Conservation (phyloP, 1,140 invertebrate genomes). For the Hyphantria cunea region DNA sequence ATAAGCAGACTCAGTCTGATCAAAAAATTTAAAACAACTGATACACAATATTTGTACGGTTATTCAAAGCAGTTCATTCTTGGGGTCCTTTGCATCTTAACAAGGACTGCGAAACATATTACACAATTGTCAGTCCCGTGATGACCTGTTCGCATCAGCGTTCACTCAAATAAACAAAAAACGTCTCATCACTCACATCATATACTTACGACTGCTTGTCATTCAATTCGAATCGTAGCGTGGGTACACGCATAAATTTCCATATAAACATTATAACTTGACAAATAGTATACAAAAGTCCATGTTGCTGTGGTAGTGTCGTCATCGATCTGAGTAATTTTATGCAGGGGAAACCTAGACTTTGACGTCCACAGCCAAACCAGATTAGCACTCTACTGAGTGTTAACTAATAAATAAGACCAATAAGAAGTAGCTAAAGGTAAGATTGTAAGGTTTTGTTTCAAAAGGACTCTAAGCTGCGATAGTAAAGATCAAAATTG, state of each 20-base stretch:
- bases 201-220: slow-evolving; percentile 23
- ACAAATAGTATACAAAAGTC: slow-evolving; percentile 9
- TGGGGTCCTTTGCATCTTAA: slow-evolving; percentile 40
- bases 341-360: slow-evolving; percentile 8
- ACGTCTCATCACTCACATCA: slow-evolving; percentile 28
- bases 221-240: slow-evolving; percentile 37
- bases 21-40: slow-evolving; percentile 63
- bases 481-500: too few relatives aligned
- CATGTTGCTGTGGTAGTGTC: background rate
- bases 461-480: too few relatives aligned
- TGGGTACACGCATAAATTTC: slow-evolving; percentile 58
- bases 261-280: slow-evolving; percentile 33
- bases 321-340: slow-evolving; percentile 12
- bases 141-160: background rate
- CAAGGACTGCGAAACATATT: slow-evolving; percentile 9
- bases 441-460: too few relatives aligned
- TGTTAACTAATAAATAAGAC: background rate
- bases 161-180: slow-evolving; percentile 26
- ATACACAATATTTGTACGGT: slow-evolving; percentile 34
- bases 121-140: slow-evolving; percentile 2
- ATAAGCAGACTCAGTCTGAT: slow-evolving; percentile 49
- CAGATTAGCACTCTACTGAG: background rate
- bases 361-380: background rate
- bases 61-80: slow-evolving; percentile 54
- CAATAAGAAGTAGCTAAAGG: background rate